A percentile compares a stretch with the other conserved stretches of the same genome.
These are phyloP conservation scores for Scaptomyza parva DNA, from an alignment of 2,888 invertebrate species.

Conservation along the genomic window DNA sequence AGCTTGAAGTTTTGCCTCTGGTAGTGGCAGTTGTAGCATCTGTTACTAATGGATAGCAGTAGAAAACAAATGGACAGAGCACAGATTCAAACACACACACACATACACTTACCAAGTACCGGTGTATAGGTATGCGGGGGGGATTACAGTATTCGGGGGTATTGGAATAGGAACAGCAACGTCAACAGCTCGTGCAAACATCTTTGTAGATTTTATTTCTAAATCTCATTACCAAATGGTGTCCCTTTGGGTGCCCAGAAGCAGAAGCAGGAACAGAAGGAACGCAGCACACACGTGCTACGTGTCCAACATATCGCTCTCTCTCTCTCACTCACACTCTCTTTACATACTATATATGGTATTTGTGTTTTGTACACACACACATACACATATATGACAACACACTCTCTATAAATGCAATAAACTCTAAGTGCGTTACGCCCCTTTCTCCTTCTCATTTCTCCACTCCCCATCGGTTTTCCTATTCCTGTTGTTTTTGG, in stretches of 20 bases:
- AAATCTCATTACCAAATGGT: constrained; percentile 80
- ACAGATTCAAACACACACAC: constrained; percentile 53
- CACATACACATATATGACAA: constrained; percentile 8
- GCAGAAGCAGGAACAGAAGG: constrained; percentile 1
- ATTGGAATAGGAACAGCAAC: constrained; percentile 43
- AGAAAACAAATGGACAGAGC: constrained; percentile 80
- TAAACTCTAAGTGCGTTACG: constrained; percentile 76
- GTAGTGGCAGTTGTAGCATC: constrained; percentile 72
- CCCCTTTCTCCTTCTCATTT: neutral
- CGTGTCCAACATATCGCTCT: neutral
- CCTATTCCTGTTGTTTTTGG: constrained; percentile 35
- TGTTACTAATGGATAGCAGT: constrained; percentile 78
- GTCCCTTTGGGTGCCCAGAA: constrained; percentile 66
- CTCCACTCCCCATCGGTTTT: neutral
- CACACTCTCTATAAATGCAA: constrained; percentile 66
- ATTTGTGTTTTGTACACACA: constrained; percentile 19
- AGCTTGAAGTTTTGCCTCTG: constrained; percentile 45
- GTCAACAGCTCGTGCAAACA: constrained; percentile 79
- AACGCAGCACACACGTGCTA: constrained; percentile 42
- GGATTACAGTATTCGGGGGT: neutral
- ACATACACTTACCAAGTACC: neutral
- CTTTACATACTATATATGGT: constrained; percentile 1
- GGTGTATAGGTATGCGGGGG: too few species aligned
- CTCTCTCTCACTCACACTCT: neutral
- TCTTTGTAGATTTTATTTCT: constrained; percentile 80